Conservation (phyloP, 2,888 invertebrate genomes). For the Drosophila leonis region DNA sequence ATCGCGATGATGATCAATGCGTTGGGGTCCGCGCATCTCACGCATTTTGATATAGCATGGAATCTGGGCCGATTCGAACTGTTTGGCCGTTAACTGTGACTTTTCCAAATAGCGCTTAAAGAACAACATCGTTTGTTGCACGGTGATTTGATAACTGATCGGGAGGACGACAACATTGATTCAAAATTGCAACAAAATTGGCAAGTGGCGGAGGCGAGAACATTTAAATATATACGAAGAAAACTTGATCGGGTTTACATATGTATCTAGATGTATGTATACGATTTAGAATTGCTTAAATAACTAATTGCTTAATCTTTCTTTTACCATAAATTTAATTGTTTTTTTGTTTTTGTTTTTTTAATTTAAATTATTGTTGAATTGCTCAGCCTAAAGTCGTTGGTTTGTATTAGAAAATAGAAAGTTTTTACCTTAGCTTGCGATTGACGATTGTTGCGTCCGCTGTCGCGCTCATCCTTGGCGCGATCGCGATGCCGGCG, state of each 20-base stretch:
- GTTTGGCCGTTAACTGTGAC: constrained; percentile 72
- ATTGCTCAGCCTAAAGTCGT: constrained; percentile 53
- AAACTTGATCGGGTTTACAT: constrained; percentile 33
- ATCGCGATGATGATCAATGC: constrained; percentile 70
- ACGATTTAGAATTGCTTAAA: not conserved
- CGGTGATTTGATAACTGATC: constrained; percentile 44
- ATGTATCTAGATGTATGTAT: not conserved
- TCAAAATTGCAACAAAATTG: constrained; percentile 36
- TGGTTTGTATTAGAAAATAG: constrained; percentile 72
- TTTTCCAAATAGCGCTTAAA: constrained; percentile 82
- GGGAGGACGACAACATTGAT: constrained; percentile 3
- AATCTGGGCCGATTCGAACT: constrained; percentile 74
- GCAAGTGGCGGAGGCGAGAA: constrained; percentile 30
- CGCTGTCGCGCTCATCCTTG: constrained; percentile 84
- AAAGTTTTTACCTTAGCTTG: constrained; percentile 86
- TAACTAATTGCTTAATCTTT: constrained; percentile 43
- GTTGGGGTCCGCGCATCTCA: constrained; percentile 66
- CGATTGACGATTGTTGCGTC: constrained; percentile 84
- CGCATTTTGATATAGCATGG: constrained; percentile 82
- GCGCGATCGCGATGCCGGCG: constrained; percentile 85
- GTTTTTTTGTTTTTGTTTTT: constrained; percentile 13
- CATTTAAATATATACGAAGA: constrained; percentile 24
- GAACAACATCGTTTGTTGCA: constrained; percentile 69
- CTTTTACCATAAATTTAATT: constrained; percentile 50
- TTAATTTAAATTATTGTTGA: constrained; percentile 30